Conservation (phyloP, 2,797 vertebrate genomes). For the Cirrhinus molitorella region DNA sequence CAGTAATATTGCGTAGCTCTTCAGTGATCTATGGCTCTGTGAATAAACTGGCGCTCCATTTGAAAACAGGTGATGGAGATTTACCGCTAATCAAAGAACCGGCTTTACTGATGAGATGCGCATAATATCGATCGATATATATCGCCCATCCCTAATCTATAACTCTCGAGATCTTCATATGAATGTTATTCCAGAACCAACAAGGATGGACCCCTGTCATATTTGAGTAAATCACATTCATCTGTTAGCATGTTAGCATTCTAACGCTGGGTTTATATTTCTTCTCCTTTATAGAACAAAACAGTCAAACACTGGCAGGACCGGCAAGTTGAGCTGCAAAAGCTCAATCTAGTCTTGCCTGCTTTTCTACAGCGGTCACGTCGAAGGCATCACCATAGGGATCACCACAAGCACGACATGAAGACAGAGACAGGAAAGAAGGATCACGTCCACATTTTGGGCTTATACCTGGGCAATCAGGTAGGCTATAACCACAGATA, state of each 20-base stretch:
- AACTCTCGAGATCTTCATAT: neutral
- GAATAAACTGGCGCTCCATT: too few relatives aligned
- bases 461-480: constrained; percentile 41
- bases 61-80: too few relatives aligned
- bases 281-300: constrained; percentile 28
- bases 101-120: too few relatives aligned
- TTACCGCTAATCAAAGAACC: too few relatives aligned
- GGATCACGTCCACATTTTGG: constrained; percentile 24
- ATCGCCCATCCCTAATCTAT: too few relatives aligned
- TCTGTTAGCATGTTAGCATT: neutral
- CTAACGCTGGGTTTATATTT: neutral
- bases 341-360: constrained; percentile 44
- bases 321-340: constrained; percentile 32
- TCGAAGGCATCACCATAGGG: constrained; percentile 1
- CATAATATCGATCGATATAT: too few relatives aligned
- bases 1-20: too few relatives aligned
- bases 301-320: constrained; percentile 43
- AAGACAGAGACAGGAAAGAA: constrained; percentile 19
- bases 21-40: too few relatives aligned
- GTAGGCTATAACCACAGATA: constrained; percentile 11
- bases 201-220: neutral
- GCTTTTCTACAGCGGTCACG: constrained; percentile 3
- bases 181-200: neutral
- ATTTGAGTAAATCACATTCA: neutral
- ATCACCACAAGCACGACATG: neutral